Base-by-base conservation (phyloP, 2,888 invertebrate species). In the Eledone cirrhosa region DNA sequence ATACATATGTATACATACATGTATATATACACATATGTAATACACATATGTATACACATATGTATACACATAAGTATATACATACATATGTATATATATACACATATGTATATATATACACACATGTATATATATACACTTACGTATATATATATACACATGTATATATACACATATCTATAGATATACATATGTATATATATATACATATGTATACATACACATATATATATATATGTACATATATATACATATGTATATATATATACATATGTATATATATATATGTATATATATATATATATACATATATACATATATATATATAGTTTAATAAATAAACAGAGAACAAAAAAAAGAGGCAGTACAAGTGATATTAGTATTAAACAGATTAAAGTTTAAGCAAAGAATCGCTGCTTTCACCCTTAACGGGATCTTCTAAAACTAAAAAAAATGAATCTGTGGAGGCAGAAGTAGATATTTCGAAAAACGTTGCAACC, bases 201-300 rank as follows among this genome's bases (percentile, higher is more conserved):
- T 14, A 22, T 65, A n/a, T 65, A 65, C 29, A n/a, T 65, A n/a
- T 65, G 11, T 65, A 22, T 65, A 65, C 29, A 65, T 65, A 65
- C 29, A 65, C 29, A 22, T 65, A 65, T 65, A n/a, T 65, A 65
- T 65, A n/a, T 65, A n/a, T 65, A 65, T 2, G 29, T 65, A 65
- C 29, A 65, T 65, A 65, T 65, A 65, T 24, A 65, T 65, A 65
- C n/a, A 22, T n/a, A 65, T 65, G 11, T 65, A n/a, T 65, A 65
- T 65, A n/a, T 65, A n/a, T 65, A 65, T 65, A 65, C 5, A 65
- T 65, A 65, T 14, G 29, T 65, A 65, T n/a, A 65, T n/a, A 65
- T 65, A 65, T 65, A n/a, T 65, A 65, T 65, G 2, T 65, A n/a
- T 65, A 65, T 65, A 65, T 65, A 65, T 65, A 65, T 65, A 65